Conservation (phyloP, 2,888 invertebrate genomes). For the Empis stercorea region DNA sequence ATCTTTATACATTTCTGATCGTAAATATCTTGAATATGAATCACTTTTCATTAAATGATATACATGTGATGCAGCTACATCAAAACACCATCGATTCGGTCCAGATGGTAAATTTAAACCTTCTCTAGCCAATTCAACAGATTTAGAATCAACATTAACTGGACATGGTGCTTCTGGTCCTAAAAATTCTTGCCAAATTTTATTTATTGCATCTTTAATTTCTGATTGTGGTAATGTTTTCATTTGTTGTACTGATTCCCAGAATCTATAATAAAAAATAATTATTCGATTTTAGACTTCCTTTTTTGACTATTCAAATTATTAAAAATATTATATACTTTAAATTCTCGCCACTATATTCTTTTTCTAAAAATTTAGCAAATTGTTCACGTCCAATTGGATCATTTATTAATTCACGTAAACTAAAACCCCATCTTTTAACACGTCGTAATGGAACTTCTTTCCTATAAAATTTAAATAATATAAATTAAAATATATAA, state of each 20-base stretch:
- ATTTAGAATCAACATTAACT: slow-evolving; percentile 92
- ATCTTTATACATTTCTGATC: slow-evolving; percentile 98
- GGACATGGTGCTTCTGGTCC: slow-evolving; percentile 90
- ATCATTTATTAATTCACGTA: slow-evolving; percentile 88
- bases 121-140: slow-evolving; percentile 69
- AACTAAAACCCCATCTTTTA: slow-evolving; percentile 92
- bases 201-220: slow-evolving; percentile 66
- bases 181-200: slow-evolving; percentile 88
- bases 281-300: too few species aligned
- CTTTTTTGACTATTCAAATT: not conserved
- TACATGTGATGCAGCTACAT: slow-evolving; percentile 96
- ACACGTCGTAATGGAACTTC: slow-evolving; percentile 88
- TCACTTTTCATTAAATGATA: slow-evolving; percentile 99
- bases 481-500: not conserved
- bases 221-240: slow-evolving; percentile 78
- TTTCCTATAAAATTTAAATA: slow-evolving; percentile 44
- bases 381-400: slow-evolving; percentile 94
- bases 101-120: slow-evolving; percentile 51
- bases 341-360: slow-evolving; percentile 97
- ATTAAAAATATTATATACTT: slow-evolving; percentile 46
- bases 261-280: slow-evolving; percentile 56
- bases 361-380: slow-evolving; percentile 88
- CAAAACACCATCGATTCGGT: slow-evolving; percentile 89
- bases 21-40: slow-evolving; percentile 92
- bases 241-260: slow-evolving; percentile 87